Conservation (phyloP, 2,888 invertebrate genomes). For the Hypercompe scribonia region DNA sequence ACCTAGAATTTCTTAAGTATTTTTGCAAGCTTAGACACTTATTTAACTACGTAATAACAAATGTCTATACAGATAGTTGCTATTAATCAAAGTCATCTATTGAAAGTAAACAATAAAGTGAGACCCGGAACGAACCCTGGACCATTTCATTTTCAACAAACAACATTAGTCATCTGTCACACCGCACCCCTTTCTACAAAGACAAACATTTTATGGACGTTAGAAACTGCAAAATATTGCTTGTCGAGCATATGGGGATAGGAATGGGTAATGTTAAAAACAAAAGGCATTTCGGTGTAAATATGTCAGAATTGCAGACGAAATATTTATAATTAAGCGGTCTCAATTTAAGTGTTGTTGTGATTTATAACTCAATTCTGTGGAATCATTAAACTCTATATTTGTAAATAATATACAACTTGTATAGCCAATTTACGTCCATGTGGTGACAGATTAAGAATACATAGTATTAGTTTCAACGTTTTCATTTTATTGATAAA, state of each 20-base stretch:
- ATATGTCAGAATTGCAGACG: slow-evolving; percentile 22
- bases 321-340: slow-evolving; percentile 12
- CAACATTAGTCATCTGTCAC: slow-evolving; percentile 79
- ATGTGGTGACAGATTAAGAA: neutral
- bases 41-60: slow-evolving; percentile 46
- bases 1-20: slow-evolving; percentile 17
- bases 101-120: slow-evolving; percentile 72
- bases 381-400: neutral
- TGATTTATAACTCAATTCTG: slow-evolving; percentile 9
- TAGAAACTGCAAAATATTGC: slow-evolving; percentile 59
- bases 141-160: slow-evolving; percentile 65
- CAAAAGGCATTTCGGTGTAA: slow-evolving; percentile 42
- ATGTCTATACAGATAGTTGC: slow-evolving; percentile 57
- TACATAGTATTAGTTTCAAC: neutral
- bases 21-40: slow-evolving; percentile 35
- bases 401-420: neutral
- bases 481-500: neutral
- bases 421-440: neutral
- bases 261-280: slow-evolving; percentile 47
- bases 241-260: slow-evolving; percentile 54
- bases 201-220: slow-evolving; percentile 65
- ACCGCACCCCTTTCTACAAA: slow-evolving; percentile 63
- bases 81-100: slow-evolving; percentile 72
- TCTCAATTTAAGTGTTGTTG: slow-evolving; percentile 9
- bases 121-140: slow-evolving; percentile 56